phyloP scores from a whole-genome alignment of 2,888 invertebrate genomes.

The Synergus umbraculus region DNA sequence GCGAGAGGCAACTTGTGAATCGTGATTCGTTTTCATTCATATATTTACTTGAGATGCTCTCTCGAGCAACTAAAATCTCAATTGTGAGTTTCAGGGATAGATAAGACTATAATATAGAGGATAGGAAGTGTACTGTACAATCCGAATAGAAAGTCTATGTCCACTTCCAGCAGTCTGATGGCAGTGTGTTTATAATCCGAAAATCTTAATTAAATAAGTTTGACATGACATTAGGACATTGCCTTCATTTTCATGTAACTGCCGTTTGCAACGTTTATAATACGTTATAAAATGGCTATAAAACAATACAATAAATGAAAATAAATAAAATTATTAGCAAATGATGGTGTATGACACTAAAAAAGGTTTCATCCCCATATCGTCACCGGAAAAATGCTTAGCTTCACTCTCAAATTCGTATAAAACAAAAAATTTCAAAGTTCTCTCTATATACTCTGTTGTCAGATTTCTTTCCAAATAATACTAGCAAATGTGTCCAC shows the following conservation, averaged over 20 bases:
- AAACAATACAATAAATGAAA: no score
- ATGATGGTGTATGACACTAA: no score
- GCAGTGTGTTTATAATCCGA: background rate
- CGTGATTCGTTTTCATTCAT: slow-evolving; percentile 1
- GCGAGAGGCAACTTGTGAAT: background rate
- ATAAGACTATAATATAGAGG: background rate
- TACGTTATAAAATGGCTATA: no score
- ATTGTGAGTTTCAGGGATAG: background rate
- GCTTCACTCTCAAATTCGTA: no score
- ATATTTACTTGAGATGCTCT: background rate
- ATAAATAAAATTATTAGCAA: no score
- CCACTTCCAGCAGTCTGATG: background rate
- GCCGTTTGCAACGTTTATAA: no score
- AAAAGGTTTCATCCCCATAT: no score
- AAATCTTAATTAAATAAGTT: background rate
- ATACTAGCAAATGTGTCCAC: no score
- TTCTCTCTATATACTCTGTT: no score
- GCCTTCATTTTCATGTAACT: background rate
- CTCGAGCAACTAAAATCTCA: background rate
- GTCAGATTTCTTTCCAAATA: no score
- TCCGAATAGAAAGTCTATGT: background rate
- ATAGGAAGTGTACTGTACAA: background rate
- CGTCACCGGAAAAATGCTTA: no score
- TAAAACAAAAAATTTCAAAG: no score
- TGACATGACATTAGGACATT: background rate